Evolutionary conservation across 2,888 invertebrate species (phyloP).

Genomic region (Spialia ferax): DNA sequence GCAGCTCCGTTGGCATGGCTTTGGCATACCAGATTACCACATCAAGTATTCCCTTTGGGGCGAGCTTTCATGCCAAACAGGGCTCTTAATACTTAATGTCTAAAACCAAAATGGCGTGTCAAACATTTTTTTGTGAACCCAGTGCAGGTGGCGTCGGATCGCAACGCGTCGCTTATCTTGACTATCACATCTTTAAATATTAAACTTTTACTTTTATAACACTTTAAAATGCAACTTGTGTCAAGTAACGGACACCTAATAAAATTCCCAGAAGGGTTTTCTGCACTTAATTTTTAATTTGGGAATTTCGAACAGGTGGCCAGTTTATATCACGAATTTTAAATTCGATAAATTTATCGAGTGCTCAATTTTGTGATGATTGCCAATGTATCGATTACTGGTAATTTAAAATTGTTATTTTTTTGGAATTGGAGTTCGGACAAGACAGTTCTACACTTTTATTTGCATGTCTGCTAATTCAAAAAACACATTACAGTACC

Average conservation of each 20-base stretch:
- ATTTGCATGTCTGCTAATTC: background rate
- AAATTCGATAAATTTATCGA: conserved; percentile 17
- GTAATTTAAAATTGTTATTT: conserved; percentile 23
- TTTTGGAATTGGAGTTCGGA: too few relatives aligned
- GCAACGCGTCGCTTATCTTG: conserved; percentile 75
- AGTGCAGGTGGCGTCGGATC: conserved; percentile 78
- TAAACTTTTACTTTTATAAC: conserved; percentile 82
- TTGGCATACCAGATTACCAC: conserved; percentile 79
- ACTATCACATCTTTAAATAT: conserved; percentile 79
- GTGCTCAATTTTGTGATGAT: conserved; percentile 19
- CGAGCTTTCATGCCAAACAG: conserved; percentile 46
- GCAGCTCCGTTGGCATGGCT: conserved; percentile 71
- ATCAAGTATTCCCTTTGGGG: conserved; percentile 73
- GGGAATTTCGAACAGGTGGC: conserved; percentile 30
- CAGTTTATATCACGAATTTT: conserved; percentile 14
- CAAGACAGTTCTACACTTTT: background rate
- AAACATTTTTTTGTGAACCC: conserved; percentile 49
- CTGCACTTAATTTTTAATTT: conserved; percentile 35
- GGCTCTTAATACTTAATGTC: conserved; percentile 40
- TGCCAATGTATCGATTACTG: conserved; percentile 12
- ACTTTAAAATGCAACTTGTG: conserved; percentile 77
- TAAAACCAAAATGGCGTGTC: conserved; percentile 48
- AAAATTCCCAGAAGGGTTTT: conserved; percentile 42
- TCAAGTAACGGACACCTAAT: conserved; percentile 65
- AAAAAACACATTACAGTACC: conserved; percentile 11